Evolutionary conservation across 2,113 vertebrate genomes (phyloP).

Genomic region (Corythornis madagascariensis): DNA sequence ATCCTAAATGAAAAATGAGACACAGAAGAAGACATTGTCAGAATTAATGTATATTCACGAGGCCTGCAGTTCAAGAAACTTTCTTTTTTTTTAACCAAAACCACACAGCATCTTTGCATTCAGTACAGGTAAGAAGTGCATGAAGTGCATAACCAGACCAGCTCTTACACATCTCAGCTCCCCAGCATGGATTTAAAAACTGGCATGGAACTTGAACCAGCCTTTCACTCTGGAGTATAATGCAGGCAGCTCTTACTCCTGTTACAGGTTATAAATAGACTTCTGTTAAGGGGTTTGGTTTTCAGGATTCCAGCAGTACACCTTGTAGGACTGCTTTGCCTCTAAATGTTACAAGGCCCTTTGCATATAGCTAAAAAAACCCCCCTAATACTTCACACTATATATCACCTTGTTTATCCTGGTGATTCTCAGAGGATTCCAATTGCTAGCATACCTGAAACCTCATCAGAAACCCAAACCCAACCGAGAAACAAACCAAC

Average conservation of each 20-base stretch:
- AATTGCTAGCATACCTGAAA: background rate
- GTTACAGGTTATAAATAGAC: background rate
- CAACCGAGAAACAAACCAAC: background rate
- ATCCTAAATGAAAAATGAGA: slow-evolving; percentile 74
- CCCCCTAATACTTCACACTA: background rate
- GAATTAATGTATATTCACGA: background rate
- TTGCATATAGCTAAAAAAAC: background rate
- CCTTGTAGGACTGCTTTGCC: background rate
- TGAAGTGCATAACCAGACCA: background rate
- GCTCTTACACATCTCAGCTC: background rate
- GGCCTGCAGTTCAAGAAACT: background rate
- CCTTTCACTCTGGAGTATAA: background rate
- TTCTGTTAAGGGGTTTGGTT: background rate
- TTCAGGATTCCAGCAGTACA: background rate
- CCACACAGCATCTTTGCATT: background rate
- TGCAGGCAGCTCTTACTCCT: background rate
- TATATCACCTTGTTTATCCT: background rate
- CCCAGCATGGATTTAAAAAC: background rate
- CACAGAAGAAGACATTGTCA: background rate
- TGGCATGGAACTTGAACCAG: background rate
- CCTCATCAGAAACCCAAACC: background rate
- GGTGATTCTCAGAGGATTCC: background rate
- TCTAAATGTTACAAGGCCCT: background rate
- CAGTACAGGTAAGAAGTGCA: background rate
- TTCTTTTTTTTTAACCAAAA: background rate